Evolutionary conservation across 92 coral and sea anemone genomes (phyloP).

Genomic region (Parazoanthus atlanticus): DNA sequence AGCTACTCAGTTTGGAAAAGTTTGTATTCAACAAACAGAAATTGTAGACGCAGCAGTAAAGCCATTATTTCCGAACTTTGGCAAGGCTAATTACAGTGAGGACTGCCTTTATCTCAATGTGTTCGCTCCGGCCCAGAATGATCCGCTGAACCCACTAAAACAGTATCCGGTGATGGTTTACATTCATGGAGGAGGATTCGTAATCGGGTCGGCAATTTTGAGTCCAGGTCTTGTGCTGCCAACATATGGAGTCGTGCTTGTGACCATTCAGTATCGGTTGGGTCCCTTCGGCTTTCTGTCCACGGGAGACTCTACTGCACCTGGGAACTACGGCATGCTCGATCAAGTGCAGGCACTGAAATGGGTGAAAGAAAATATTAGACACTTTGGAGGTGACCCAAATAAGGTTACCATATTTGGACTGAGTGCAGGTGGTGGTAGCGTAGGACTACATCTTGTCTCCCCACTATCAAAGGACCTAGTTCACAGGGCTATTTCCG

Average conservation of each 20-base stretch:
- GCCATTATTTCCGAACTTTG: constrained; percentile 19
- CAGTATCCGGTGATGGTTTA: no score
- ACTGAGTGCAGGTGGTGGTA: constrained; percentile 74
- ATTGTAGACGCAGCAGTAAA: not conserved
- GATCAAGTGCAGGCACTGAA: constrained; percentile 79
- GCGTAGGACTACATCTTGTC: constrained; percentile 41
- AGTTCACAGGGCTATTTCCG: constrained; percentile 65
- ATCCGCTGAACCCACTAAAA: constrained; percentile 42
- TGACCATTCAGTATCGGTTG: not conserved
- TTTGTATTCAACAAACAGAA: constrained; percentile 9
- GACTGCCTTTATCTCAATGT: not conserved
- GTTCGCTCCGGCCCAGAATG: not conserved
- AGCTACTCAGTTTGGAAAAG: constrained; percentile 45
- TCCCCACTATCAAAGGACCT: constrained; percentile 42
- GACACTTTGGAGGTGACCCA: constrained; percentile 29
- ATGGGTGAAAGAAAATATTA: constrained; percentile 82
- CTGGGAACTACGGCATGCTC: constrained; percentile 50
- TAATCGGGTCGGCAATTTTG: not conserved
- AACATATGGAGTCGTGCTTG: not conserved
- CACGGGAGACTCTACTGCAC: constrained; percentile 65
- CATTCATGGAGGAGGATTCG: constrained; percentile 71
- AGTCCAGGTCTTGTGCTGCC: not conserved
- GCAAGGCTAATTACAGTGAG: constrained; percentile 55
- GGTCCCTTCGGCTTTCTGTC: constrained; percentile 69
- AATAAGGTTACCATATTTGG: constrained; percentile 68